Percentiles rank a stretch among this genome's conserved stretches.
Evolutionary conservation across 2,113 vertebrate genomes (phyloP).

Genomic region (Columba janthina): DNA sequence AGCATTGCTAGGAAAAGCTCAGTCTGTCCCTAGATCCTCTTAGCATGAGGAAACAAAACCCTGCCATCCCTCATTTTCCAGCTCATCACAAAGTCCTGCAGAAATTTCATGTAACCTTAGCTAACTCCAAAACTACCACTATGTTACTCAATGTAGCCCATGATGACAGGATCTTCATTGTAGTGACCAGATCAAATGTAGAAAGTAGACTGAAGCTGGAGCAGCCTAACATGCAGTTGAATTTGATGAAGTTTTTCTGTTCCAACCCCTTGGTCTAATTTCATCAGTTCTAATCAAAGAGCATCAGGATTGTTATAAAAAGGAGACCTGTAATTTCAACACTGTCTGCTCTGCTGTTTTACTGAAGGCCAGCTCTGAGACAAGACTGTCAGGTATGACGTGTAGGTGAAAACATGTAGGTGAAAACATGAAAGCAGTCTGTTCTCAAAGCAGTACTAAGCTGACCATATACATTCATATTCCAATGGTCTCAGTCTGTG

Average conservation of each 20-base stretch:
- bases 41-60: background rate
- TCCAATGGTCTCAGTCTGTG: background rate
- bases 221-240: background rate
- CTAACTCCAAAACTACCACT: background rate
- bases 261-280: background rate
- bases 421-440: background rate
- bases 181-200: background rate
- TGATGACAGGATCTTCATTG: background rate
- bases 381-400: background rate
- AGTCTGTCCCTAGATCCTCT: background rate
- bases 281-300: background rate
- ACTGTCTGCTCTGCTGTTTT: background rate
- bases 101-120: background rate
- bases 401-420: background rate
- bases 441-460: background rate
- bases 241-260: background rate
- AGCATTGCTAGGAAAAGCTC: background rate
- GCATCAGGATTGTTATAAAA: background rate
- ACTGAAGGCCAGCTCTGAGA: background rate
- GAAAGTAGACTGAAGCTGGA: background rate
- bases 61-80: background rate
- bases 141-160: background rate
- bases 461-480: background rate
- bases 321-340: background rate
- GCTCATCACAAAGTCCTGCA: background rate